Base-by-base conservation (phyloP, 1,140 invertebrate species). In the Reticulitermes speratus region DNA sequence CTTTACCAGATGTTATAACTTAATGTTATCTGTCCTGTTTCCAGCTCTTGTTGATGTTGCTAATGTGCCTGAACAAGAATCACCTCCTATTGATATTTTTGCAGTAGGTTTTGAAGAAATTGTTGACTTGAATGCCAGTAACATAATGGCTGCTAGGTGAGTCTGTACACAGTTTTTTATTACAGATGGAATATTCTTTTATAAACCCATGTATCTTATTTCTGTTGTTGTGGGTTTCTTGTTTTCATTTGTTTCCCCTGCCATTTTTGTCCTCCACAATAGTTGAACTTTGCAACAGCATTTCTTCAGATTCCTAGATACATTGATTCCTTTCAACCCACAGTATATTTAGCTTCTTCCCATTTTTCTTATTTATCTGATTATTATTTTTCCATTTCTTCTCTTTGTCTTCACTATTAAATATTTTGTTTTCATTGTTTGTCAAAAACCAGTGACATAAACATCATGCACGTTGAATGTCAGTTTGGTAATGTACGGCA, bases 71-170 rank as follows among this genome's bases (percentile, higher is more conserved):
- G 88, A 90, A 86, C 89, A 89, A 86, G 90, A 89, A 52, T 30
- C 65, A 30, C 92, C 94, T 88, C 95, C 95, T 75, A 94, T 96
- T 55, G 98, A 99, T 91, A 96, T 99, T 86, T 99, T 96, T 93
- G 98, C 97, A 7, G 97, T 99, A 90, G 99, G 99, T 32, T 99
- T 99, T 92, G 97, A 99, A 92, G 99, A 99, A 94, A 99, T 99
- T 88, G 98, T 99, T 19, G 99, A 99, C 92, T 92, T 99, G 83
- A 99, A 99, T 94, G 99, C 99, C 9, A 96, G 96, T 86, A 99
- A 99, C 91, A 99, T 99, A 88, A 96, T 99, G 92, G 98, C 97
- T 88, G 97, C 98, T 21, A 99, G 94, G 93, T 93, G 82, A 87
- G 83, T 84, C 16, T 55, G 52, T 21, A 12, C 19, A 21, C 19